Base-by-base conservation (phyloP, 1,140 invertebrate genomes). In the Mylabris phalerata region DNA sequence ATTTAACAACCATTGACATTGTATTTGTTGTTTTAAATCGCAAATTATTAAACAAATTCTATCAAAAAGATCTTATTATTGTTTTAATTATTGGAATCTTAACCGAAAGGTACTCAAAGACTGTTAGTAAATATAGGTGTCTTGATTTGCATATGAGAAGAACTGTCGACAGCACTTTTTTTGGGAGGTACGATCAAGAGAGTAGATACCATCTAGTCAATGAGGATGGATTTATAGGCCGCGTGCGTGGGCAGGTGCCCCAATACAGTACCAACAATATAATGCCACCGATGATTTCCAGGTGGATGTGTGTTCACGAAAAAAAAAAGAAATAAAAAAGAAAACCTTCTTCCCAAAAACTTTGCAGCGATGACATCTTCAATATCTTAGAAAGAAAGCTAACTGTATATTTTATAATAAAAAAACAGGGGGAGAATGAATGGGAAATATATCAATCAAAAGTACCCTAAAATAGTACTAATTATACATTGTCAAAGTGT, bases 141-240 rank as follows among this genome's bases (percentile, higher is more conserved):
- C 32, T 32, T 57, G 42, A 61, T 61, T 61, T 61, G 54, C 59
- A 61, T 61, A 61, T 43, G 54, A 57, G 46, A 61, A 48, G 43
- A 61, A 45, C 54, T 61, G 59, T 60, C 58, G 58, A 60, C 58
- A 32, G 32, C 32, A 7, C 32, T 32, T 32, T 32, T 32, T 32
- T 32, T 32, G 41, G 47, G 9, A 19, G 46, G 41, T 50, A 41
- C 32, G 48, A 47, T 27, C 13, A 49, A 43, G 25, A 24, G 27
- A 44, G 24, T 50, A 54, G 58, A 61, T 61, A 61, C 45, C 54
- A 61, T 61, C 59, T 57, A 32, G 32, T 32, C 32, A 32, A 38
- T 45, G 27, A 42, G 60, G 60, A 61, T 61, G 50, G 55, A 61
- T 61, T 61, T 61, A 61, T 61, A 57, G 60, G 55, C 60, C 55